phyloP scores from a whole-genome alignment of 1,140 invertebrate genomes.

The Pogonus chalceus region DNA sequence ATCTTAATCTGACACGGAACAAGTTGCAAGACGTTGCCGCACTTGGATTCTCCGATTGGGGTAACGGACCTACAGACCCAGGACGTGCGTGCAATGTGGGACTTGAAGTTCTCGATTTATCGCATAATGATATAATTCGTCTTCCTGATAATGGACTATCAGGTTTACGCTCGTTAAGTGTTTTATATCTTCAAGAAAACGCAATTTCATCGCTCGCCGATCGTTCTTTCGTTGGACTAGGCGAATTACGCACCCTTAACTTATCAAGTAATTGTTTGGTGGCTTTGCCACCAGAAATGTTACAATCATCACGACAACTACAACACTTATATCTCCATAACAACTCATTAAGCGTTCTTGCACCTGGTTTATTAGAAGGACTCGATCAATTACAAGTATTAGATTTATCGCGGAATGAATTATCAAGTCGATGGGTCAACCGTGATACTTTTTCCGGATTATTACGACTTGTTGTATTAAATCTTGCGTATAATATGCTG shows the following conservation, averaged over 20 bases:
- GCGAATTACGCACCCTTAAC: constrained; percentile 57
- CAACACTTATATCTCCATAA: constrained; percentile 66
- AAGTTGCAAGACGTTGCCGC: constrained; percentile 64
- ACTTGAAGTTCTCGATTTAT: constrained; percentile 61
- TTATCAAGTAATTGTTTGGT: constrained; percentile 66
- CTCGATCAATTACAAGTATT: constrained; percentile 65
- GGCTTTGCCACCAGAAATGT: constrained; percentile 62
- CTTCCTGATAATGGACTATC: constrained; percentile 58
- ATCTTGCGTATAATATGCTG: constrained; percentile 64
- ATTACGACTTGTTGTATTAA: constrained; percentile 59
- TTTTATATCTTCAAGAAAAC: constrained; percentile 62
- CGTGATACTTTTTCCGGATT: constrained; percentile 65
- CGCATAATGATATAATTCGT: constrained; percentile 58
- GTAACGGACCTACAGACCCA: constrained; percentile 35
- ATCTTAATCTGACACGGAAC: constrained; percentile 67
- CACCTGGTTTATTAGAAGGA: constrained; percentile 62
- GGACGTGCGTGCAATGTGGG: constrained; percentile 49
- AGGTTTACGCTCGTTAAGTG: constrained; percentile 51
- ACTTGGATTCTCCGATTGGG: constrained; percentile 58
- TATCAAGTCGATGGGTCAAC: constrained; percentile 71
- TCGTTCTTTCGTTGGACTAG: constrained; percentile 56
- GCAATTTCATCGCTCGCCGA: constrained; percentile 59
- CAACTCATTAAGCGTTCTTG: constrained; percentile 65
- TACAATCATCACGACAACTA: constrained; percentile 54
- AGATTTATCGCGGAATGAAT: constrained; percentile 64